Conservation (phyloP, 2,797 vertebrate genomes). For the Pipistrellus pygmaeus region DNA sequence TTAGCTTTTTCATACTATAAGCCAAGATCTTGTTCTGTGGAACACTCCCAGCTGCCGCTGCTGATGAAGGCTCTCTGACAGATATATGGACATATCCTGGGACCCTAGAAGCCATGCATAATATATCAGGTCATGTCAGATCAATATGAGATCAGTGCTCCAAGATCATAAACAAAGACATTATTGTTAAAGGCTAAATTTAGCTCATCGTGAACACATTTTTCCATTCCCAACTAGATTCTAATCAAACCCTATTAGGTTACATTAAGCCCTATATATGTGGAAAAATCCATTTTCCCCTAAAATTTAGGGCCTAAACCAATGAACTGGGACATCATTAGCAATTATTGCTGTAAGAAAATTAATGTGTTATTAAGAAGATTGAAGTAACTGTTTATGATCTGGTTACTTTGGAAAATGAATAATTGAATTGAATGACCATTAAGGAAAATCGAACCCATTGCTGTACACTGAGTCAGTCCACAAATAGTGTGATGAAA, state of each 20-base stretch:
- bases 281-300: slow-evolving; percentile 70
- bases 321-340: slow-evolving; percentile 76
- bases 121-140: slow-evolving; percentile 66
- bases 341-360: slow-evolving; percentile 74
- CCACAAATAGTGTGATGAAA: slow-evolving; percentile 10
- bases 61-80: not conserved
- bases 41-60: not conserved
- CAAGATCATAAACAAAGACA: slow-evolving; percentile 62
- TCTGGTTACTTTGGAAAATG: slow-evolving; percentile 72
- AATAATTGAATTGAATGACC: slow-evolving; percentile 77
- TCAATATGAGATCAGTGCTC: slow-evolving; percentile 60
- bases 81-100: not conserved
- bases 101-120: slow-evolving; percentile 43
- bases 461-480: slow-evolving; percentile 63
- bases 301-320: slow-evolving; percentile 36
- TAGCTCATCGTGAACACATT: slow-evolving; percentile 63
- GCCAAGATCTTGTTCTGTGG: not conserved
- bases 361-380: slow-evolving; percentile 81
- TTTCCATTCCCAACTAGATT: slow-evolving; percentile 74
- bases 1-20: not conserved
- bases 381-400: slow-evolving; percentile 78
- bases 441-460: slow-evolving; percentile 73
- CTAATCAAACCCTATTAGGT: slow-evolving; percentile 73
- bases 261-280: slow-evolving; percentile 68
- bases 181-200: slow-evolving; percentile 75